phyloP scores from a whole-genome alignment of 2,888 invertebrate species.

The Xestia xanthographa region DNA sequence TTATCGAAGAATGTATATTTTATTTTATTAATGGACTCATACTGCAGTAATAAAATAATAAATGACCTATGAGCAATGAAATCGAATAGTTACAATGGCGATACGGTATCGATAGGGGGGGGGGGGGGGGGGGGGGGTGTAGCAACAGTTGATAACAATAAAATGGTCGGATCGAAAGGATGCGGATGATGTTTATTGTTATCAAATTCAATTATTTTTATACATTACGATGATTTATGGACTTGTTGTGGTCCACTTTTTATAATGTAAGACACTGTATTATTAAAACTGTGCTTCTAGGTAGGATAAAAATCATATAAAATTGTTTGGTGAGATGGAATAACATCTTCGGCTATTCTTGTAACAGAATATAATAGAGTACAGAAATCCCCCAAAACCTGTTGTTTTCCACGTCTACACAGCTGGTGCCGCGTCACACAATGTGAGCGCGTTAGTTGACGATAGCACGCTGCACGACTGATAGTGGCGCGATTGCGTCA shows the following conservation, averaged over 20 bases:
- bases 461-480: conserved; percentile 63
- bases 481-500: conserved; percentile 82
- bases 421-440: conserved; percentile 44
- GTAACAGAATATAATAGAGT: not conserved
- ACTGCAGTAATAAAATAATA: conserved; percentile 32
- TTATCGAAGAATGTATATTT: conserved; percentile 9
- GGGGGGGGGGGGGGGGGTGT: conserved; percentile 16
- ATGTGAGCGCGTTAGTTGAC: conserved; percentile 50
- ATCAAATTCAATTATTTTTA: conserved; percentile 66
- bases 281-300: not conserved
- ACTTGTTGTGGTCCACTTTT: conserved; percentile 52
- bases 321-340: too few species aligned
- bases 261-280: conserved; percentile 18
- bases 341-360: not conserved
- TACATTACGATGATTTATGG: conserved; percentile 55
- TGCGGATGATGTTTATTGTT: conserved; percentile 46
- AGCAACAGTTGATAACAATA: conserved; percentile 28
- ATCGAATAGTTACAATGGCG: conserved; percentile 32
- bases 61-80: conserved; percentile 28
- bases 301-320: too few species aligned
- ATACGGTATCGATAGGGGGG: conserved; percentile 38
- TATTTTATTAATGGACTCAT: conserved; percentile 25
- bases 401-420: conserved; percentile 14
- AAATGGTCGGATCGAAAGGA: conserved; percentile 35
- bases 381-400: conserved; percentile 6